Base-by-base conservation (phyloP, 2,888 invertebrate genomes). In the Cephonodes hylas region DNA sequence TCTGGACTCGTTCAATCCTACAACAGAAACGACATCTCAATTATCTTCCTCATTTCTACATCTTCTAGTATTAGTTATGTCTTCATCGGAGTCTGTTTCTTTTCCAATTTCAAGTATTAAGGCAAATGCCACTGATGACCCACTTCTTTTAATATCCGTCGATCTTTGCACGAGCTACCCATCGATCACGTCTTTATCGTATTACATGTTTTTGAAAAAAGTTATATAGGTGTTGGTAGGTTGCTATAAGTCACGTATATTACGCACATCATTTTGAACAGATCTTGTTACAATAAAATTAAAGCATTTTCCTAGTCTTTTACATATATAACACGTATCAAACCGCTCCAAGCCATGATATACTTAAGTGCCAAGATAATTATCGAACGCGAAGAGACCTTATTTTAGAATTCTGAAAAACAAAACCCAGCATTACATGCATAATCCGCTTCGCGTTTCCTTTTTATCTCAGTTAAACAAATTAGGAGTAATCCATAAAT, bases 1-100 rank as follows among this genome's bases (percentile, higher is more conserved):
- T 77, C 79, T 88, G 81, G 81, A 80, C 79, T 88, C 82, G 73
- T 81, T 85, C 81, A 84, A 84, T 85, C 90, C 91, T 91, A 91
- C 82, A 91, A 91, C 91, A 91, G 84, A 88, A 90, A 90, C 88
- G 89, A 83, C 80, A 88, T 85, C 87, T 90, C 85, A 83, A 83
- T 89, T 88, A 88, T 88, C 86, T 84, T 79, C 81, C 72, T 79
- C 81, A 70, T 70, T 70, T 81, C 76, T 76, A 38, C 34, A 23
- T 42, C 59, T 44, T 42, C 27, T 63, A 63, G 42, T 23, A 22
- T 53, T 63, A 59, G 60, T 38, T 38, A 23, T 13, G 44, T 59
- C 44, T 44, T 59, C 58, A 38, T 23, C 45, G 42, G 53, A 53
- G 53, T n/a, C 27, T 27, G 10, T 15, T 53, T 53, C 18, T 8